A percentile compares a stretch with the other conserved stretches of the same genome.
Evolutionary conservation across 2,888 invertebrate genomes (phyloP).

Genomic region (Drosophila pseudotalamancana): DNA sequence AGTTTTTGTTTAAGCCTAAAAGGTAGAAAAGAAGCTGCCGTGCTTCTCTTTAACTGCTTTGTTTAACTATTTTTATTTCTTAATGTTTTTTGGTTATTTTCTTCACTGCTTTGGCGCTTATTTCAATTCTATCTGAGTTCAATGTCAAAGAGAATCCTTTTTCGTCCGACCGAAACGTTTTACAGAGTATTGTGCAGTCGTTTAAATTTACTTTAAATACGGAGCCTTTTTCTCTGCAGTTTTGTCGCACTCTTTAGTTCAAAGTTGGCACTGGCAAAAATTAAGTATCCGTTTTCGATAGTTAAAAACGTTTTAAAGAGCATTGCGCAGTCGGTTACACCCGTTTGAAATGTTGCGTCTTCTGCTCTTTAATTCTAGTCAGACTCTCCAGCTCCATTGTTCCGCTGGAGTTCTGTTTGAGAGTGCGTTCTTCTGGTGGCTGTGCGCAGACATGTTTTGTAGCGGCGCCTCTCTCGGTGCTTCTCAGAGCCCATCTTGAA

Average conservation of each 20-base stretch:
- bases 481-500: constrained; percentile 5
- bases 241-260: too few species aligned
- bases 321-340: not conserved
- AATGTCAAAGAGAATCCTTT: too few species aligned
- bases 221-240: not conserved
- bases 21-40: too few species aligned
- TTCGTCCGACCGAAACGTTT: too few species aligned
- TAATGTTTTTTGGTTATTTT: too few species aligned
- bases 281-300: too few species aligned
- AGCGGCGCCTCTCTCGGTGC: constrained; percentile 9
- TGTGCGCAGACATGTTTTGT: not conserved
- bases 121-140: too few species aligned
- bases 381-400: not conserved
- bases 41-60: too few species aligned
- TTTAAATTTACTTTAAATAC: not conserved
- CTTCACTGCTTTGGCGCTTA: too few species aligned
- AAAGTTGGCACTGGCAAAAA: too few species aligned
- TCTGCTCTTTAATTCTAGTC: not conserved
- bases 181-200: not conserved
- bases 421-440: constrained; percentile 1
- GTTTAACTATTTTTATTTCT: too few species aligned
- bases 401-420: constrained; percentile 8
- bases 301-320: not conserved
- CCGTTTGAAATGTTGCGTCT: not conserved
- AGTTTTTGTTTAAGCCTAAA: too few species aligned